These are phyloP conservation scores for Pteromalus puparum DNA, from an alignment of 1,140 invertebrate species.

Conservation along the genomic window DNA sequence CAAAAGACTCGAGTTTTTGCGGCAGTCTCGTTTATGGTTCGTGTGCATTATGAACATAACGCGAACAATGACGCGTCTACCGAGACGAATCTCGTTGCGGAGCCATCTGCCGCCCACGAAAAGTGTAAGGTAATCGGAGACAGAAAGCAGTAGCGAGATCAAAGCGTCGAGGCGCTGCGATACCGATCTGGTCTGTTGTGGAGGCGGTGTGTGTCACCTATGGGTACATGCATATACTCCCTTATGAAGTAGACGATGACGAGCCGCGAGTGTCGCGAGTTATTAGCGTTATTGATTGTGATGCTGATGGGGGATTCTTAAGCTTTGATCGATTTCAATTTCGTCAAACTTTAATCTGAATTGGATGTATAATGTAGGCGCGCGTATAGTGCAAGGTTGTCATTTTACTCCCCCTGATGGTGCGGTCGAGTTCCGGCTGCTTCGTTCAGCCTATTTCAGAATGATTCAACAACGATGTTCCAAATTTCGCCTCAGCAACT, in stretches of 20 bases:
- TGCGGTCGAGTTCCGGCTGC: no score
- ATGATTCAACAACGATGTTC: no score
- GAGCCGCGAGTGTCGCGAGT: background rate
- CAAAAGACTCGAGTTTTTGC: no score
- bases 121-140: conserved; percentile 17
- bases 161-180: conserved; percentile 8
- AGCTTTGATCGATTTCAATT: no score
- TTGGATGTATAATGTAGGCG: no score
- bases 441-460: no score
- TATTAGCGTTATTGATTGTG: background rate
- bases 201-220: no score
- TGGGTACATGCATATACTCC: background rate
- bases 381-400: no score
- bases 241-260: conserved; percentile 22
- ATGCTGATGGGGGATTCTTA: no score
- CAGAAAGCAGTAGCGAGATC: background rate
- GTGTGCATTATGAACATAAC: background rate
- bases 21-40: background rate
- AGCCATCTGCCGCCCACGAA: background rate
- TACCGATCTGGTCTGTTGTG: conserved; percentile 7
- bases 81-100: conserved; percentile 15
- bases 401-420: no score
- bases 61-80: background rate
- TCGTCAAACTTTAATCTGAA: no score
- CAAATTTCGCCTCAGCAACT: no score